Percentiles rank a stretch among this genome's conserved stretches.
Conservation (phyloP, 2,888 invertebrate genomes). For the Tuberolachnus salignus region DNA sequence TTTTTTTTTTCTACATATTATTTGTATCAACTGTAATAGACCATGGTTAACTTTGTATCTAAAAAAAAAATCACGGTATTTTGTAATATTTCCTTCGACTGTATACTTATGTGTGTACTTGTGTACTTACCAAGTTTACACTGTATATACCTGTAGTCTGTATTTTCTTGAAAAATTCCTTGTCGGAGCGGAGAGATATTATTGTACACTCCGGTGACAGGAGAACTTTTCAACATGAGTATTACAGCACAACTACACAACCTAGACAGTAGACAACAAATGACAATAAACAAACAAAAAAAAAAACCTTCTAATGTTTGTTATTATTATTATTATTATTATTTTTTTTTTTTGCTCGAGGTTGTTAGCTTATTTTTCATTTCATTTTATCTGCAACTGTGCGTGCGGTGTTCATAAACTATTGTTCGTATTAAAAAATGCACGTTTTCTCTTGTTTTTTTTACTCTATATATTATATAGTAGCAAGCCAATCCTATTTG, state of each 20-base stretch:
- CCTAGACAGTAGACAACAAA: slow-evolving; percentile 7
- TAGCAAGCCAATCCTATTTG: neutral
- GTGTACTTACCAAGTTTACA: too few species aligned
- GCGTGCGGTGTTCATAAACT: slow-evolving; percentile 1
- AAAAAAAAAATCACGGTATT: too few species aligned
- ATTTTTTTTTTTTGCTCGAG: slow-evolving; percentile 13
- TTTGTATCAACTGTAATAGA: too few species aligned
- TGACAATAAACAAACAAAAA: slow-evolving; percentile 7
- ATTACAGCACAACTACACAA: neutral
- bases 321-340: too few species aligned
- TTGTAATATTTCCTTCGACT: too few species aligned
- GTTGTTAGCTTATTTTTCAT: slow-evolving; percentile 36
- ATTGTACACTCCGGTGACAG: slow-evolving; percentile 16
- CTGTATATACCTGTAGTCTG: too few species aligned
- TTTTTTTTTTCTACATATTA: too few species aligned
- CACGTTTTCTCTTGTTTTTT: neutral
- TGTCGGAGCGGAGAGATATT: too few species aligned
- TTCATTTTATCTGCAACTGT: neutral
- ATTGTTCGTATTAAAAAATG: slow-evolving; percentile 20
- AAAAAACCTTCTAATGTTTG: slow-evolving; percentile 12
- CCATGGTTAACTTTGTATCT: too few species aligned
- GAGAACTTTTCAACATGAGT: slow-evolving; percentile 27
- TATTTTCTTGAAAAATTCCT: too few species aligned
- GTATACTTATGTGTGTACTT: too few species aligned
- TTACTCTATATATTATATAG: neutral